phyloP scores from a whole-genome alignment of 2,797 vertebrate species.

The Acanthopagrus latus region DNA sequence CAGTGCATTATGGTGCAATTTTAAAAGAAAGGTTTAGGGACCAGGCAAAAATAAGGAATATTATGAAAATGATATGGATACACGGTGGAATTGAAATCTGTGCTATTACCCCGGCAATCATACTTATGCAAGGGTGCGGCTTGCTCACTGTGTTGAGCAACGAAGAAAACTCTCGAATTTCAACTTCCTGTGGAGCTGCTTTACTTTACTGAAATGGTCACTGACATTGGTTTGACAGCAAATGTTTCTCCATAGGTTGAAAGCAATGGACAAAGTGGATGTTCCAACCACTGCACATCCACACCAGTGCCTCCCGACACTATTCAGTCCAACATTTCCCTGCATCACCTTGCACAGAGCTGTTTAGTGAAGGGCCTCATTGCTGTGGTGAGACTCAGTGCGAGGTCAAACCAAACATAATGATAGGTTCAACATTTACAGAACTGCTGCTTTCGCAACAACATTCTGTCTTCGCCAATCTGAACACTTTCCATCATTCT shows the following conservation, averaged over 20 bases:
- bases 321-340: neutral
- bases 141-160: no score
- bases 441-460: conserved; percentile 8
- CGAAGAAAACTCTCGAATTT: neutral
- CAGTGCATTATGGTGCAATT: neutral
- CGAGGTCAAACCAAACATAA: conserved; percentile 22
- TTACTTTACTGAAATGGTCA: neutral
- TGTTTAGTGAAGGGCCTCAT: neutral
- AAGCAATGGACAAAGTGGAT: neutral
- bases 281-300: neutral
- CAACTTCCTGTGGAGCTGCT: conserved; percentile 6
- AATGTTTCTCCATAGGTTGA: neutral
- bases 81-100: neutral
- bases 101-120: neutral
- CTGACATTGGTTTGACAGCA: neutral
- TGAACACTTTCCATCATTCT: conserved; percentile 6
- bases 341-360: neutral
- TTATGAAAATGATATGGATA: neutral
- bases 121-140: neutral
- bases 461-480: conserved; percentile 5
- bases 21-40: neutral
- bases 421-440: conserved; percentile 22
- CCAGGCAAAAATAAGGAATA: neutral
- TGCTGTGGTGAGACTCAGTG: conserved; percentile 5
- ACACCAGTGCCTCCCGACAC: neutral